Evolutionary conservation across 2,888 invertebrate genomes (phyloP).

Genomic region (Eudemis profundana): DNA sequence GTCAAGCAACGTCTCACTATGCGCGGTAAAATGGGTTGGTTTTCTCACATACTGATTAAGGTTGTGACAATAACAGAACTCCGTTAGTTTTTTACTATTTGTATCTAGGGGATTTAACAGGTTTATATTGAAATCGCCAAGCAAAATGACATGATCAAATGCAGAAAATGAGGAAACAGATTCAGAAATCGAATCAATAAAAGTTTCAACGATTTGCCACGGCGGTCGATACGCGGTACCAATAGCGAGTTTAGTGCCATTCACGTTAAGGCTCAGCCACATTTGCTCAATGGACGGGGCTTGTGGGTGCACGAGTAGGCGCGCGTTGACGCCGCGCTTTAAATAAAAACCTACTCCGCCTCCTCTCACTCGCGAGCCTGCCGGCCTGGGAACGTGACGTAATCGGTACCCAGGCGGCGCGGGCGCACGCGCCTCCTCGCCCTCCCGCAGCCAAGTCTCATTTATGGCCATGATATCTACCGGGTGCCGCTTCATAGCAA

Average conservation of each 20-base stretch:
- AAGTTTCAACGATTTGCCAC: conserved; percentile 24
- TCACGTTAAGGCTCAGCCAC: not conserved
- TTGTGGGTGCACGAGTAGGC: too few relatives aligned
- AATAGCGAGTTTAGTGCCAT: conserved; percentile 17
- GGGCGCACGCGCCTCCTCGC: conserved; percentile 15
- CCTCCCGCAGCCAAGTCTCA: conserved; percentile 27
- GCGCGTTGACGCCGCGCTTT: too few relatives aligned
- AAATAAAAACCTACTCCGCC: conserved; percentile 4
- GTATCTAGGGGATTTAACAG: too few relatives aligned
- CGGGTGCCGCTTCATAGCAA: not conserved
- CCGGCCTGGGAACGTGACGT: too few relatives aligned
- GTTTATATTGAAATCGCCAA: too few relatives aligned
- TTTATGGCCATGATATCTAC: conserved; percentile 32
- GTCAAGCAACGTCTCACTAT: too few relatives aligned
- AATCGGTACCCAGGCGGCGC: conserved; percentile 4
- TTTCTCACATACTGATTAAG: too few relatives aligned
- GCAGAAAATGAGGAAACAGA: not conserved
- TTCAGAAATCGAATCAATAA: conserved; percentile 26
- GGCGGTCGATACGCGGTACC: conserved; percentile 35
- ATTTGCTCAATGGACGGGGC: conserved; percentile 1
- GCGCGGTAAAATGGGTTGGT: too few relatives aligned
- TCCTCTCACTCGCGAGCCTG: conserved; percentile 2
- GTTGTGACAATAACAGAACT: too few relatives aligned
- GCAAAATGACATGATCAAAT: too few relatives aligned
- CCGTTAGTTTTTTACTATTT: too few relatives aligned